Percentiles rank a stretch among this genome's conserved stretches.
Evolutionary conservation across 2,797 vertebrate species (phyloP).

Genomic region (Dicrostonyx torquatus): DNA sequence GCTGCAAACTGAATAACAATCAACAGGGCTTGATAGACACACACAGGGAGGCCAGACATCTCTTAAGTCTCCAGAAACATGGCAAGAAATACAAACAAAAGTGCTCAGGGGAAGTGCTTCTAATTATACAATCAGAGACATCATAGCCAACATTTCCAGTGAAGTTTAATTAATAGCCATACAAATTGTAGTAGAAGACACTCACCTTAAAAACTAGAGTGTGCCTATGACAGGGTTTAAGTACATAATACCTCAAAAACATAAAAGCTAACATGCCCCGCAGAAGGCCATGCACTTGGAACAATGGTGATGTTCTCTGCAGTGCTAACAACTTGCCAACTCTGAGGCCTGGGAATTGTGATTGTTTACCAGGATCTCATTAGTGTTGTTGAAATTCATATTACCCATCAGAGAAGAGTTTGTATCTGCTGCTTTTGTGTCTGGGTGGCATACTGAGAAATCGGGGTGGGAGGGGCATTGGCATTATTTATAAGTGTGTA

Average conservation of each 20-base stretch:
- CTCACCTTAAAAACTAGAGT: conserved; percentile 48
- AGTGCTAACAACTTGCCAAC: conserved; percentile 20
- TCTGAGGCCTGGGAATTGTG: conserved; percentile 55
- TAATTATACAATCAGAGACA: conserved; percentile 73
- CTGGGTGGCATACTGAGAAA: background rate
- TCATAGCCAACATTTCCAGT: conserved; percentile 65
- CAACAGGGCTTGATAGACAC: conserved; percentile 79
- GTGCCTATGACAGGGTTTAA: conserved; percentile 41
- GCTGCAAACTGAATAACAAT: conserved; percentile 85
- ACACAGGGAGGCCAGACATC: conserved; percentile 71
- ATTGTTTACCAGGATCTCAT: background rate
- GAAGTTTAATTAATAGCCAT: conserved; percentile 50
- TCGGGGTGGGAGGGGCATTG: background rate
- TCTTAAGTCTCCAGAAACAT: conserved; percentile 77
- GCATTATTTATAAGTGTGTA: background rate
- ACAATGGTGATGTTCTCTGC: conserved; percentile 64
- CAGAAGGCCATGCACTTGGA: conserved; percentile 67
- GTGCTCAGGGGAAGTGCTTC: conserved; percentile 41
- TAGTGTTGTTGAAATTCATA: conserved; percentile 22
- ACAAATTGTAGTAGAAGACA: conserved; percentile 15
- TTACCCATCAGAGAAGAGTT: conserved; percentile 28
- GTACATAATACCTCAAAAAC: conserved; percentile 37
- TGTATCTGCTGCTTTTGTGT: background rate
- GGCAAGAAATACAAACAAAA: conserved; percentile 64
- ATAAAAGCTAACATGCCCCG: conserved; percentile 49